Evolutionary conservation across 2,797 vertebrate species (phyloP), one percentile per base, ranked within the genome.

Genomic region (Podarcis lilfordi): DNA sequence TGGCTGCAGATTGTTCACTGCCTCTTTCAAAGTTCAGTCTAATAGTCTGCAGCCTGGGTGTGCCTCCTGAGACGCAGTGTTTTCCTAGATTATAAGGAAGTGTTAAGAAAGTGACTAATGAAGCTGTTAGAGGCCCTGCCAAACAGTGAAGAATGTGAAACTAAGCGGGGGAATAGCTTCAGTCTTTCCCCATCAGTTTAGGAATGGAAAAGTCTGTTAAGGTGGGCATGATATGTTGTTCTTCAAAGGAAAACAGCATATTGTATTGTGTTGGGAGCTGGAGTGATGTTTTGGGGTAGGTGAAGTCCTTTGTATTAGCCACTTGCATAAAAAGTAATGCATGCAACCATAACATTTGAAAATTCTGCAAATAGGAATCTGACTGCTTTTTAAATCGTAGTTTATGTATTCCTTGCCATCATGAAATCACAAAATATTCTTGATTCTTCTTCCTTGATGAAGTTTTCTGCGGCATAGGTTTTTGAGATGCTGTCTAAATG

Each of bases 61-160:
- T 74, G 64, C 75, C 91, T 95, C 90, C 4, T 35, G 93, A 92
- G 89, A 87, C 50, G 27, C 3, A 88, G 32, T 84, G 59, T 86
- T 92, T 50, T 91, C 92, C 89, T 76, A 86, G 69, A 68, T 82
- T 91, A 64, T 85, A 72, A 91, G 84, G 86, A 92, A 89, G 69
- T 82, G 88, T 85, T 94, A 92, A 91, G 88, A 87, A 90, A 87
- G 87, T 88, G 37, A 35, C 64, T 94, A 94, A 96, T 95, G 92
- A 93, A 94, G 91, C 86, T 91, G 79, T 94, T 94, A 61, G 3
- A 68, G 91, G 89, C 1, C 1, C 71, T 87, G 59, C 40, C 35
- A 91, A 90, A 90, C 89, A 92, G 81, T 86, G 92, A 89, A 76
- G 82, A 80, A 75, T 80, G 29, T 89, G 71, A 94, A 94, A 90